Evolutionary conservation across 1,140 invertebrate genomes (phyloP), one percentile per base, ranked within the genome.

Genomic region (Tetramorium parvispinum): DNA sequence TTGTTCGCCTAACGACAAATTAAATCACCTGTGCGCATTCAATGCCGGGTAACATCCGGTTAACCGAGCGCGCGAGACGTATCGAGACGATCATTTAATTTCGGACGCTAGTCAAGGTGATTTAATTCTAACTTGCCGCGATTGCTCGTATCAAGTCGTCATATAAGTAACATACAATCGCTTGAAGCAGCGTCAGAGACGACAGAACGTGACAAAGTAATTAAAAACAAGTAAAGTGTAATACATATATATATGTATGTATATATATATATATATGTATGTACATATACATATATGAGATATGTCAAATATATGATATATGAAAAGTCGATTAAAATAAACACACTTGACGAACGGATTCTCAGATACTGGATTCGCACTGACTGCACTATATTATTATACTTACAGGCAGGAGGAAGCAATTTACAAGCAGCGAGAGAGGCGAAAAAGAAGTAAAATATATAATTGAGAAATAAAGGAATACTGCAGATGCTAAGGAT

Each of bases 361-460:
- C 18, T 43, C 16, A 5, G 24, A 27, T 10, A 16, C 27, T 8
- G 11, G 24, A 16, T 16, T 43, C n/a, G 5, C 11, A 40, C 18
- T 27, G 63, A 81, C 7, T 4, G 63, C 37, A 18, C 32, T 51
- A 11, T 71, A 55, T 40, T 43, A 70, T 27, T 66, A 53, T 16
- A 71, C 18, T 78, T 78, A 32, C 40, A n/a, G 40, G 37, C 55
- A 27, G 40, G 18, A 32, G 75, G 75, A 78, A 78, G 57, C 24
- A 49, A 78, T 81, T 81, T 71, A 43, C 24, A 55, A 81, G 6
- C 78, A 7, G 40, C 37, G 21, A n/a, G 40, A 43, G 57, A 46
- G 18, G 32, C 13, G 18, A n/a, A 18, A 24, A 27, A 24, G 21
- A 49, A 43, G 11, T 49, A 49, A 59, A 70, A 70, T 70, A 55